phyloP scores from a whole-genome alignment of 2,797 vertebrate genomes.

The Merluccius polli region DNA sequence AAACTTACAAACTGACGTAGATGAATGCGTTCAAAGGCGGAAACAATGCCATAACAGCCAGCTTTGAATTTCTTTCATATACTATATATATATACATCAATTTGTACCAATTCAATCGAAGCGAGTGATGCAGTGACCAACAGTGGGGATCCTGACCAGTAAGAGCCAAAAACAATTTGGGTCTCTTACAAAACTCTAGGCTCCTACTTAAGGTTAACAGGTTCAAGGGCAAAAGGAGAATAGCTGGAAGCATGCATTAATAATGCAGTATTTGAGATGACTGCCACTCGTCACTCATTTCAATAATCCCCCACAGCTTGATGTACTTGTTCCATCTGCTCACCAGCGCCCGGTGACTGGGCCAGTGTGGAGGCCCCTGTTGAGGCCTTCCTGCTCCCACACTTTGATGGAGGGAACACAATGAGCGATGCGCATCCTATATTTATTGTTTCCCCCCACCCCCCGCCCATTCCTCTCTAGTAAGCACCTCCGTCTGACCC shows the following conservation, averaged over 20 bases:
- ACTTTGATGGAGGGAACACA: constrained; percentile 78
- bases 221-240: constrained; percentile 80
- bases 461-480: neutral
- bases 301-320: constrained; percentile 85
- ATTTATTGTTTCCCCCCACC: constrained; percentile 63
- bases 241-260: constrained; percentile 80
- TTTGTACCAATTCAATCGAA: constrained; percentile 79
- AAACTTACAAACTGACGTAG: constrained; percentile 74
- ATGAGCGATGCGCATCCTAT: constrained; percentile 63
- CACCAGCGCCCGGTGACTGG: constrained; percentile 69
- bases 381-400: constrained; percentile 63
- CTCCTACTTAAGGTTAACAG: constrained; percentile 63
- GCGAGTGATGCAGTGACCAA: constrained; percentile 85
- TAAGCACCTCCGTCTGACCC: neutral
- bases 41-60: constrained; percentile 68
- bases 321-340: constrained; percentile 85
- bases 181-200: constrained; percentile 55
- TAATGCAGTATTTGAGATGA: constrained; percentile 80
- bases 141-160: constrained; percentile 63
- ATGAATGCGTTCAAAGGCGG: constrained; percentile 74
- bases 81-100: constrained; percentile 49
- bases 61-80: constrained; percentile 61
- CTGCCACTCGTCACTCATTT: constrained; percentile 82
- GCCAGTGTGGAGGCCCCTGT: constrained; percentile 61
- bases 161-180: constrained; percentile 53